Conservation (phyloP, 2,888 invertebrate species). For the Oscheius sp. region DNA sequence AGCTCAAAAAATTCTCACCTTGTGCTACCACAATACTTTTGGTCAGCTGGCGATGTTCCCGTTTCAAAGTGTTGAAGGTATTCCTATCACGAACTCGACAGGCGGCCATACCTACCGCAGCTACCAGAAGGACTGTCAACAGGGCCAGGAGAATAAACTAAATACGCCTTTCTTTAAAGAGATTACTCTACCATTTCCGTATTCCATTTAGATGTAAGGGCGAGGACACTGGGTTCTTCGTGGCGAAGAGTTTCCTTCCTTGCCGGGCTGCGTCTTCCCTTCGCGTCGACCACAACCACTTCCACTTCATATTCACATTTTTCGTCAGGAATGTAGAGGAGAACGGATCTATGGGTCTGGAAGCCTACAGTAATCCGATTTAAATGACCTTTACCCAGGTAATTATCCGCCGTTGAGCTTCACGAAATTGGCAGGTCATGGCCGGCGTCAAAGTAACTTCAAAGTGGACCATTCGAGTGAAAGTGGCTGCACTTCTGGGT, state of each 20-base stretch:
- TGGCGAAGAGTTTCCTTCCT: slow-evolving; percentile 34
- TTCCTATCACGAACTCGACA: slow-evolving; percentile 33
- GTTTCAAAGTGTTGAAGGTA: slow-evolving; percentile 33
- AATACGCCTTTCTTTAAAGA: no score
- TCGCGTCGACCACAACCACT: slow-evolving; percentile 48
- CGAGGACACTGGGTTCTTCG: slow-evolving; percentile 35
- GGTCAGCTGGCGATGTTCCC: slow-evolving; percentile 35
- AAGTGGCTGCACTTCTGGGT: neutral
- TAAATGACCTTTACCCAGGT: slow-evolving; percentile 37
- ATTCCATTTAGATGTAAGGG: slow-evolving; percentile 32
- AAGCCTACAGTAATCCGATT: neutral
- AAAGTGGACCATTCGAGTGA: slow-evolving; percentile 49
- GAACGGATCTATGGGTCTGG: slow-evolving; percentile 51
- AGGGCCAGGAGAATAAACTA: slow-evolving; percentile 35
- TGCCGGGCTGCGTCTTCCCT: slow-evolving; percentile 44
- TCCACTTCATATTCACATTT: slow-evolving; percentile 54
- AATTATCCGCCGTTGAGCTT: slow-evolving; percentile 46
- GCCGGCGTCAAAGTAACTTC: slow-evolving; percentile 42
- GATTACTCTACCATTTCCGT: slow-evolving; percentile 23
- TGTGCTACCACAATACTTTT: slow-evolving; percentile 40
- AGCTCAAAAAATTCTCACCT: neutral
- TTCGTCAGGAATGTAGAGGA: slow-evolving; percentile 49
- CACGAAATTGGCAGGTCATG: slow-evolving; percentile 43
- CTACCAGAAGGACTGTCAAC: slow-evolving; percentile 7
- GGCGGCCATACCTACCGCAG: slow-evolving; percentile 32